Evolutionary conservation across 2,888 invertebrate genomes (phyloP), one percentile per base, ranked within the genome.

Genomic region (Amaurobius ferox): DNA sequence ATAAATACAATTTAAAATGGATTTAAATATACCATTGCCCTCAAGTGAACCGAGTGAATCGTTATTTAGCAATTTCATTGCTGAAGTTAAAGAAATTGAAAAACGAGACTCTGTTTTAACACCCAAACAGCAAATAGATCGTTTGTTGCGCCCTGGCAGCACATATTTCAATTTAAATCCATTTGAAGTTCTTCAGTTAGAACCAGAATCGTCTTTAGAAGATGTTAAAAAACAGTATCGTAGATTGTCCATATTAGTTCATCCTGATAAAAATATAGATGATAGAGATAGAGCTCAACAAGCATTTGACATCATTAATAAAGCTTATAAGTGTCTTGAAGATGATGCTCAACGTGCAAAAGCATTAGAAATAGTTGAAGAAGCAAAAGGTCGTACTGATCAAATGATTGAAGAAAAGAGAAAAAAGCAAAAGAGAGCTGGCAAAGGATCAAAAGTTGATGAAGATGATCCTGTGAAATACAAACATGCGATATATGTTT

Each of bases 151-250:
- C 90, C 98, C 99, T 86, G 99, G 99, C 30, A 97, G 98, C 0
- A 98, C 99, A 13, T 99, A 99, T 93, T 97, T 99, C 92, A 99
- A 99, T 93, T 93, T 99, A 89, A 99, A 99, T 92, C 99, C 99
- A 0, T 93, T 92, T 90, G 93, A 93, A 90, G 93, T 96, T 1
- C 92, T 97, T 78, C 96, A 97, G 93, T 94, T 89, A 9, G 98
- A 99, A 90, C 97, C 98, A 16, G 97, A 97, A 88, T 94, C 95
- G 13, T 92, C 96, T 26, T 91, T 98, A 78, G 97, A 98, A 89
- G 97, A 97, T 91, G 95, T 98, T 76, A 98, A 98, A 92, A 98
- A 97, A 91, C 98, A 98, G 92, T 99, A 98, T 92, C 94, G 97
- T 91, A 94, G 96, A 93, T 94, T 99, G 90, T 99, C 99, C 23